phyloP scores from a whole-genome alignment of 2,113 vertebrate species.

The Rattus rattus region DNA sequence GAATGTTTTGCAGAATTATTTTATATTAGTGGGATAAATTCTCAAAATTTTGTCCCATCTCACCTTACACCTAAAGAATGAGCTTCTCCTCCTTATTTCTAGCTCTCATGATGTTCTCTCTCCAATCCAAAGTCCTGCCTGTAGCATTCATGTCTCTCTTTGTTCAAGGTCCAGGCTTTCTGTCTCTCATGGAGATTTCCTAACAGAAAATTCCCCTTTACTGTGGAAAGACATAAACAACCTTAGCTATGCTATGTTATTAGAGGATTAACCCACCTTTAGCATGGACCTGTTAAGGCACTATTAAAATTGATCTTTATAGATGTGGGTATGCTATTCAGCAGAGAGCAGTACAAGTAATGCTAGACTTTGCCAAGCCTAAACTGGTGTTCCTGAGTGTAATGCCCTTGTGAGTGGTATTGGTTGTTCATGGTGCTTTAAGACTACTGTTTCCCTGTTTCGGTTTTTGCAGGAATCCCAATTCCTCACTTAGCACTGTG shows the following conservation, averaged over 20 bases:
- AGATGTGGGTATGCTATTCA: not conserved
- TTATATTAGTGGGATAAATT: not conserved
- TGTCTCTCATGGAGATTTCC: not conserved
- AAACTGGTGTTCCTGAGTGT: not conserved
- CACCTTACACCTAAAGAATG: not conserved
- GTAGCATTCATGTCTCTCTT: not conserved
- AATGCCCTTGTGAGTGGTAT: rapidly evolving
- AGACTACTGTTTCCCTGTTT: not conserved
- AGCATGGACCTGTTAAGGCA: not conserved
- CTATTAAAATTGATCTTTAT: not conserved
- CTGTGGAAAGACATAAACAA: not conserved
- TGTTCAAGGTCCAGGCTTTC: not conserved
- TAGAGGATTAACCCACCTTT: not conserved
- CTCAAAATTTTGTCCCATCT: not conserved
- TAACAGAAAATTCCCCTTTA: not conserved
- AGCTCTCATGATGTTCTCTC: not conserved
- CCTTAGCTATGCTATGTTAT: not conserved
- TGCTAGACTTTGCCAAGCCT: not conserved
- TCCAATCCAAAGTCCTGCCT: not conserved
- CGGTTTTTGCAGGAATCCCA: not conserved
- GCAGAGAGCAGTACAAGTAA: not conserved
- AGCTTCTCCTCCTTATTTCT: not conserved
- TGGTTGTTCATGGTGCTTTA: not conserved
- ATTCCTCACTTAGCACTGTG: not conserved
- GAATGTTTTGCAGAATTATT: not conserved